phyloP scores from a whole-genome alignment of 1,140 invertebrate genomes.

The Drosophila oshimai region DNA sequence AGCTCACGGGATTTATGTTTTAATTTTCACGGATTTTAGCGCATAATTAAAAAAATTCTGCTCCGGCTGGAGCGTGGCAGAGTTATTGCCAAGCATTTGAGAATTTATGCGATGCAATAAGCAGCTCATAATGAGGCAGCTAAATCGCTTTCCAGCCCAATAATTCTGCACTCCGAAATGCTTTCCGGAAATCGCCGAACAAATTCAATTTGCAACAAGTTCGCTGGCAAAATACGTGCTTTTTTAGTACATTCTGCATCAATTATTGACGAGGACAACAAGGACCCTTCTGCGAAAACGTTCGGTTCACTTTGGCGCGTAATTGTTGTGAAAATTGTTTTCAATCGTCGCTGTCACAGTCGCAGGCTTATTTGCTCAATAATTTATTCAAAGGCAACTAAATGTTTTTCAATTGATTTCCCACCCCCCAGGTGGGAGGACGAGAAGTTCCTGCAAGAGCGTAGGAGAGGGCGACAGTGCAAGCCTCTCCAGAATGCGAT shows the following conservation, averaged over 20 bases:
- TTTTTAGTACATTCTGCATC: conserved; percentile 29
- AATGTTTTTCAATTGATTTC: conserved; percentile 44
- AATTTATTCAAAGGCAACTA: conserved; percentile 49
- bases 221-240: conserved; percentile 6
- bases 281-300: conserved; percentile 18
- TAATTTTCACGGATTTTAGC: conserved; percentile 70
- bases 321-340: conserved; percentile 66
- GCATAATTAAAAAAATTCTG: conserved; percentile 60
- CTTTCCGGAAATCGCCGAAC: conserved; percentile 2
- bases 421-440: not conserved
- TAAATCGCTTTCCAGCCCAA: conserved; percentile 38
- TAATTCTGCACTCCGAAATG: conserved; percentile 9
- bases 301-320: conserved; percentile 13
- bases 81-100: conserved; percentile 27
- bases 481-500: conserved; percentile 3
- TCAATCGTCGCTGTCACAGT: conserved; percentile 21
- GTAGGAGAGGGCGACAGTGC: not conserved
- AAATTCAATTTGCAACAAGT: conserved; percentile 29
- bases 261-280: conserved; percentile 44
- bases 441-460: not conserved
- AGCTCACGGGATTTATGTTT: conserved; percentile 61
- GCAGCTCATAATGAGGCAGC: conserved; percentile 26
- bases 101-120: conserved; percentile 39
- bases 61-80: not conserved
- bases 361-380: conserved; percentile 37